Conservation (phyloP, 1,140 invertebrate genomes). For the Pteromalus puparum region DNA sequence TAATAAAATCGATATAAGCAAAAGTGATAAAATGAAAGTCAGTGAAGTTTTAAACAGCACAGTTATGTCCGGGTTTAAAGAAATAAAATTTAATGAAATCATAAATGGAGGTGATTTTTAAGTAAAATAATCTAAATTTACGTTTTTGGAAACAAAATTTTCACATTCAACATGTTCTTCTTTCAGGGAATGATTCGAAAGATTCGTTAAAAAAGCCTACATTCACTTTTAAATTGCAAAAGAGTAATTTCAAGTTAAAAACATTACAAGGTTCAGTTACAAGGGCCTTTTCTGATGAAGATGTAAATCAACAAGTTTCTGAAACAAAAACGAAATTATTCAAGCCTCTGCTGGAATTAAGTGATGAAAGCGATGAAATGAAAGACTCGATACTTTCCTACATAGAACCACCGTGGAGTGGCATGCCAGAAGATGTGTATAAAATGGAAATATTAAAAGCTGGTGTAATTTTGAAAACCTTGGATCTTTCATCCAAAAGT, state of each 20-base stretch:
- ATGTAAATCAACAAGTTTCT: background rate
- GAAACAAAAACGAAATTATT: slow-evolving; percentile 8
- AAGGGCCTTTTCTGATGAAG: background rate
- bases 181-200: background rate
- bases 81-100: background rate
- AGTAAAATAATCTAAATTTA: background rate
- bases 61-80: slow-evolving; percentile 12
- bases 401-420: slow-evolving; percentile 14
- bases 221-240: slow-evolving; percentile 26
- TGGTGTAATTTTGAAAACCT: slow-evolving; percentile 11
- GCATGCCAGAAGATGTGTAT: slow-evolving; percentile 14
- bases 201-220: background rate
- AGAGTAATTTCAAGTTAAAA: slow-evolving; percentile 16
- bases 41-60: no score
- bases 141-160: background rate
- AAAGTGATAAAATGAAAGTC: no score
- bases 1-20: no score
- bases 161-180: background rate
- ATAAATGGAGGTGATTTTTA: background rate
- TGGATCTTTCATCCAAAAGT: slow-evolving; percentile 13
- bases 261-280: slow-evolving; percentile 3
- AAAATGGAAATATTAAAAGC: slow-evolving; percentile 25
- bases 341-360: background rate
- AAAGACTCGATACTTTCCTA: background rate
- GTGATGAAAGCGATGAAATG: background rate